Conservation (phyloP, 2,888 invertebrate genomes). For the Spodoptera picta region DNA sequence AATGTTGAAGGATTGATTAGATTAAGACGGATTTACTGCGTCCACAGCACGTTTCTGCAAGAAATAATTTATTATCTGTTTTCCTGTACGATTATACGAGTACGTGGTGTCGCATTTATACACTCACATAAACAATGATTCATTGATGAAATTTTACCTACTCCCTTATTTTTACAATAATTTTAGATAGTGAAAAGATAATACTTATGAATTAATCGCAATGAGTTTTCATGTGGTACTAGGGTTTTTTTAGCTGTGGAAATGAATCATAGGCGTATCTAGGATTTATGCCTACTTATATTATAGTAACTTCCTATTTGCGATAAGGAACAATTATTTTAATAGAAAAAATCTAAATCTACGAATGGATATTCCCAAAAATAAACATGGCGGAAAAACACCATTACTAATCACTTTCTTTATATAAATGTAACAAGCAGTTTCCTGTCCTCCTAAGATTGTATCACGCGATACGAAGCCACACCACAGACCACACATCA, state of each 20-base stretch:
- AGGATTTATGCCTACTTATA: too few species aligned
- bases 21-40: slow-evolving; percentile 9
- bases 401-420: not conserved
- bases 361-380: not conserved
- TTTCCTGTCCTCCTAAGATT: slow-evolving; percentile 29
- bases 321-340: too few species aligned
- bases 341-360: not conserved
- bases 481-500: slow-evolving; percentile 17
- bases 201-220: too few species aligned
- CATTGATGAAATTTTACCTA: too few species aligned
- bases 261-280: too few species aligned
- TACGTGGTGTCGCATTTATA: not conserved
- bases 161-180: too few species aligned
- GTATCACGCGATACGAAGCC: slow-evolving; percentile 23
- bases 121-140: not conserved
- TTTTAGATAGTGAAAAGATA: too few species aligned
- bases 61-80: not conserved
- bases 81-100: slow-evolving; percentile 5
- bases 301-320: too few species aligned
- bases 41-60: slow-evolving; percentile 1
- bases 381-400: not conserved
- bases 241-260: too few species aligned
- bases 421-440: slow-evolving; percentile 4
- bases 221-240: too few species aligned
- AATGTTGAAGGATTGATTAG: slow-evolving; percentile 29